Base-by-base conservation (phyloP, 2,797 vertebrate genomes). In the Trachurus trachurus region DNA sequence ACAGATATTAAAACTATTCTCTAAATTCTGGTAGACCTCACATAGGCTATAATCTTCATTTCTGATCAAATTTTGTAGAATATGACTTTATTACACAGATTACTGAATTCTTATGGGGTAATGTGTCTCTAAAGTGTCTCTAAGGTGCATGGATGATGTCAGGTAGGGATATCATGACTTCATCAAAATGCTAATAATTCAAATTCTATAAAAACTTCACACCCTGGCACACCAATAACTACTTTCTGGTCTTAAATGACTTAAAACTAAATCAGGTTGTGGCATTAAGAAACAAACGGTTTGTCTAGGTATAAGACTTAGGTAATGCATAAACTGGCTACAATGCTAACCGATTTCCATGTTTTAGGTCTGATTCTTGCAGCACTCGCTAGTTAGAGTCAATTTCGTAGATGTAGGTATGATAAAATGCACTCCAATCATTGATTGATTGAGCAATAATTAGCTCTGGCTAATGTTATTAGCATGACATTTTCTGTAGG, bases 21-120 rank as follows among this genome's bases (percentile, higher is more conserved):
- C 64, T 72, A 78, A 49, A 63, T 83, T 19, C 56, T 62, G 21
- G 9, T 44, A 61, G 66, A 68, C 4, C 49, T 81, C 21, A 75
- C n/a, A 66, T 63, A n/a, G n/a, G n/a, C n/a, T n/a, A 19, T 59
- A 5, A 54, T 53, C 62, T 74, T 26, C 5, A 12, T 26, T 76
- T 65, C 21, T 26, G 16, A 50, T 76, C 76, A 21, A 80, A 67
- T 66, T 57, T 34, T 45, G n/a, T 29, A 62, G 9, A 49, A 62
- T 65, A 7, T 42, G 58, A 71, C 31, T 47, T 45, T 34, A 26
- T 50, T 31, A 45, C 17, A 39, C 8, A 1, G 5, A 50, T 67
- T 47, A 63, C 31, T 34, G 1, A 26, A 31, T 58, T 65, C 17
- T 26, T 40, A 26, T 26, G 8, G 53, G 40, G 34, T 26, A 31